These are phyloP conservation scores for Diplosoma virens DNA, from an alignment of 23 tunicate genomes.

Conservation along the genomic window DNA sequence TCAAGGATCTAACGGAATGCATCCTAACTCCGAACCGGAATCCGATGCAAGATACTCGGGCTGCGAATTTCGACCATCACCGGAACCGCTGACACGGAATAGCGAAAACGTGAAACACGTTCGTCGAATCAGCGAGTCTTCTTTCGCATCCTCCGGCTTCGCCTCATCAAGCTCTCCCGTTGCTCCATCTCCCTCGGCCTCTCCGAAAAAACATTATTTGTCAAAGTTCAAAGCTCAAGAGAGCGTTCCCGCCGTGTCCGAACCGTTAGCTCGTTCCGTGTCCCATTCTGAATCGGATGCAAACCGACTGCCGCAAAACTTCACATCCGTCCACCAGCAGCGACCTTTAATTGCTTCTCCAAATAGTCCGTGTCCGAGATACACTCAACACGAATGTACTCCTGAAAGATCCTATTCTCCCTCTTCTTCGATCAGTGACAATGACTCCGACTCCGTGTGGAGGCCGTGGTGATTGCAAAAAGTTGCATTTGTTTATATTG, in stretches of 20 bases:
- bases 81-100: background rate
- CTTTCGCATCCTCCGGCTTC: constrained; percentile 56
- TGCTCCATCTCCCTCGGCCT: constrained; percentile 1
- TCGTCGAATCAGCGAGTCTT: constrained; percentile 46
- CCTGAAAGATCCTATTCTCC: constrained; percentile 10
- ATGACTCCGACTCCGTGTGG: constrained; percentile 71
- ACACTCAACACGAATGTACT: too few relatives aligned
- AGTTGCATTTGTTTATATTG: too few relatives aligned
- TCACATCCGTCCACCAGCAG: too few relatives aligned
- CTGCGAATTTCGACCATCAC: constrained; percentile 1
- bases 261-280: background rate
- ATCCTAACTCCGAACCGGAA: background rate
- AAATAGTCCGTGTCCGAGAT: too few relatives aligned
- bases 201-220: constrained; percentile 23
- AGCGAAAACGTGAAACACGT: background rate
- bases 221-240: background rate
- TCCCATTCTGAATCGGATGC: too few relatives aligned
- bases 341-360: too few relatives aligned
- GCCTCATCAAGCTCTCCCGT: constrained; percentile 24
- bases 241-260: background rate
- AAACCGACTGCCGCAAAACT: too few relatives aligned
- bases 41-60: background rate
- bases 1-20: background rate
- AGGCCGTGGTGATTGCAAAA: constrained; percentile 75
- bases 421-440: constrained; percentile 31